These are phyloP conservation scores for Neopelma chrysocephalum DNA, from an alignment of 2,797 vertebrate species.

Conservation along the genomic window DNA sequence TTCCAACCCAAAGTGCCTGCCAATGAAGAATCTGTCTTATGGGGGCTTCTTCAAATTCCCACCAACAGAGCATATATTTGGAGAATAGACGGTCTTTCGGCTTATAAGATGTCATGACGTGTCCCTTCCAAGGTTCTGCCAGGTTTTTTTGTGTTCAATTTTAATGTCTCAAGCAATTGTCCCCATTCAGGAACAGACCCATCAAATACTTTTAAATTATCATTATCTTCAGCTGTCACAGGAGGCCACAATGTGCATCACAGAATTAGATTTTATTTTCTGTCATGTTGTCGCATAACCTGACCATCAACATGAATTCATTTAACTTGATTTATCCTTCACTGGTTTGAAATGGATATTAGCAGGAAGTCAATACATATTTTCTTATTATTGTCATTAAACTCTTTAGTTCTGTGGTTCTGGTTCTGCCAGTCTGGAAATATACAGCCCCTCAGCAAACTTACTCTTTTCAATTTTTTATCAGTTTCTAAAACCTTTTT, in stretches of 20 bases:
- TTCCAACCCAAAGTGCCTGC: background rate
- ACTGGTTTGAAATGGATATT: background rate
- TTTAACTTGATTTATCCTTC: background rate
- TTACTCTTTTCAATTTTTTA: background rate
- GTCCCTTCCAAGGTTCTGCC: background rate
- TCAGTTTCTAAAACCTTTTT: background rate
- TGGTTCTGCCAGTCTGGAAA: background rate
- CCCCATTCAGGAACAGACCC: background rate
- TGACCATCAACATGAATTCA: background rate
- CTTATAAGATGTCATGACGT: background rate
- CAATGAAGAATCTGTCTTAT: background rate
- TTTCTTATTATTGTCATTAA: background rate
- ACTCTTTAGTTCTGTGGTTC: background rate
- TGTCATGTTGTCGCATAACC: background rate
- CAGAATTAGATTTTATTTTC: slow-evolving; percentile 43
- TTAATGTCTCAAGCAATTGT: background rate
- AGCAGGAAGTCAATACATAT: background rate
- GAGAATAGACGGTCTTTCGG: background rate
- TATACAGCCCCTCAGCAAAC: background rate
- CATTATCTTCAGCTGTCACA: background rate
- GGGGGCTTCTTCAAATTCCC: background rate
- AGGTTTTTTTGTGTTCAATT: background rate
- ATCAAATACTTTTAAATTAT: background rate
- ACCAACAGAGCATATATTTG: background rate
- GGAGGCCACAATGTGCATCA: background rate